Evolutionary conservation across 1,140 invertebrate genomes (phyloP).

Genomic region (Atopsyche davidsoni): DNA sequence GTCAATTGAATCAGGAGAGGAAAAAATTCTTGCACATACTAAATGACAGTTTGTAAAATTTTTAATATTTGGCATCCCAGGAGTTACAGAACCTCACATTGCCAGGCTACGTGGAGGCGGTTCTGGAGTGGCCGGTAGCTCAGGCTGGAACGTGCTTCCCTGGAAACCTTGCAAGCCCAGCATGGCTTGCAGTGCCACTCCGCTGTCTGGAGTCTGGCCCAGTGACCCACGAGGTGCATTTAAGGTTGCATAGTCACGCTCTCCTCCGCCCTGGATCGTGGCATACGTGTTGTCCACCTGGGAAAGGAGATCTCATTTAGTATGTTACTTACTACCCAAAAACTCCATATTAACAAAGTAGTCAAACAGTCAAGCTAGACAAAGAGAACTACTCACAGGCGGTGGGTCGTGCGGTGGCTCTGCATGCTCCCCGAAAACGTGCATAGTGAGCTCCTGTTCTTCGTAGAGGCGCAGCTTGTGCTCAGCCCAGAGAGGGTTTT

Average conservation of each 20-base stretch:
- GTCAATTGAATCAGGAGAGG: too few relatives aligned
- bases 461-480: constrained; percentile 87
- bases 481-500: constrained; percentile 91
- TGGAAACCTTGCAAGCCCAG: constrained; percentile 37
- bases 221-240: constrained; percentile 32
- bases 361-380: constrained; percentile 30
- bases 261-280: constrained; percentile 62
- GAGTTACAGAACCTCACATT: not conserved
- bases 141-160: constrained; percentile 28
- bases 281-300: constrained; percentile 76
- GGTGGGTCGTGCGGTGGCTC: constrained; percentile 47
- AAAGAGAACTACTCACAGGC: constrained; percentile 41
- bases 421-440: constrained; percentile 77
- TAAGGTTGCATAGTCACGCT: constrained; percentile 41
- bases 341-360: constrained; percentile 6
- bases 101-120: constrained; percentile 17
- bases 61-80: not conserved
- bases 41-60: not conserved
- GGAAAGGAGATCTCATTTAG: constrained; percentile 2
- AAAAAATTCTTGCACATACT: too few relatives aligned
- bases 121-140: constrained; percentile 23
- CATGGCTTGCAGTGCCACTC: constrained; percentile 38
- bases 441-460: constrained; percentile 89
- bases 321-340: not conserved
- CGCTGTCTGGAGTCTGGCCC: constrained; percentile 2